Conservation (phyloP, 2,113 vertebrate species). For the Craseonycteris thonglongyai region DNA sequence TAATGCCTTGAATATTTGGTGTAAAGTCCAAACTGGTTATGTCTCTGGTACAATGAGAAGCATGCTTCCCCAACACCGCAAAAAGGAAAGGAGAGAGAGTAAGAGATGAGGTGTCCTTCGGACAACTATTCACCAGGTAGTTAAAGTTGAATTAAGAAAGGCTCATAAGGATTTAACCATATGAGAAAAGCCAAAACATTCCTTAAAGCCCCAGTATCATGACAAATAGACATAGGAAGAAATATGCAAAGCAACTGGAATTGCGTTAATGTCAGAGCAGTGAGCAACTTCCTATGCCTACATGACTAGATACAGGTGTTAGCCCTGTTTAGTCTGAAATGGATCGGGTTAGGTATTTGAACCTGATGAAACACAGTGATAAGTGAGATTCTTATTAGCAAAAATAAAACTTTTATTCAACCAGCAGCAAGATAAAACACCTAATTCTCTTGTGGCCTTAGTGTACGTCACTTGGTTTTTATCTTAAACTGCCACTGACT, state of each 20-base stretch:
- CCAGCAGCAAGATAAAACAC: constrained; percentile 82
- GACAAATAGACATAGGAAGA: constrained; percentile 86
- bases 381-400: constrained; percentile 85
- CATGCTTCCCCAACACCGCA: constrained; percentile 87
- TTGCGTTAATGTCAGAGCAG: constrained; percentile 49
- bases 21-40: constrained; percentile 77
- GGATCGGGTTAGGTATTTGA: constrained; percentile 81
- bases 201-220: constrained; percentile 83
- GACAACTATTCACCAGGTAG: constrained; percentile 73
- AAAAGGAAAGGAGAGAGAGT: constrained; percentile 73
- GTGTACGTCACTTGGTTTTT: constrained; percentile 22
- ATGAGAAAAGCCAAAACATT: constrained; percentile 86
- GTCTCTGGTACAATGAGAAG: constrained; percentile 84
- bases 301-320: constrained; percentile 82
- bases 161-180: constrained; percentile 74
- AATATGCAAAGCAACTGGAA: constrained; percentile 57
- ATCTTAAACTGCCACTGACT: constrained; percentile 37
- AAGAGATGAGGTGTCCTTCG: constrained; percentile 81
- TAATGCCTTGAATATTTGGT: constrained; percentile 80
- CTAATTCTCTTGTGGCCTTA: constrained; percentile 60
- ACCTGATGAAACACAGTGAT: constrained; percentile 88
- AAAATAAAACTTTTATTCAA: constrained; percentile 77
- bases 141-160: constrained; percentile 75
- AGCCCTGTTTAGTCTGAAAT: constrained; percentile 84
- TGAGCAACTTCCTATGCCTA: constrained; percentile 82